A percentile compares a stretch with the other conserved stretches of the same genome.
Conservation (phyloP, 64 coral and sea anemone genomes). For the Orbicella faveolata region DNA sequence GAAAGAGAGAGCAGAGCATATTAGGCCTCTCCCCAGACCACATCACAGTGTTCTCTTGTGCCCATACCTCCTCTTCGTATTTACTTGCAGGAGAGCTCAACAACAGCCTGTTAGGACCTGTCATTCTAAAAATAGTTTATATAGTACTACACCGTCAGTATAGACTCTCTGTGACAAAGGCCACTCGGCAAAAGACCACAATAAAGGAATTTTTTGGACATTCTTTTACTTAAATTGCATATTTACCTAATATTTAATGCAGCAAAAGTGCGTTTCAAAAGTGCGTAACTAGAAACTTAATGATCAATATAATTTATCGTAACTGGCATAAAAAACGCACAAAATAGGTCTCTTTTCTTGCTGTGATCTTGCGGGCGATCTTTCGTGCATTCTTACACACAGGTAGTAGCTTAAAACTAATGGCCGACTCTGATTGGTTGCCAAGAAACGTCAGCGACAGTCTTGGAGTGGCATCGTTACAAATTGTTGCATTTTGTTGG, state of each 20-base stretch:
- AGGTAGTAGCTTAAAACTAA: neutral
- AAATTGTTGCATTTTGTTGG: neutral
- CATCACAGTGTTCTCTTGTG: too few species aligned
- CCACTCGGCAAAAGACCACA: neutral
- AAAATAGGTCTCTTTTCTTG: neutral
- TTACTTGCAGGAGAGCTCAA: too few species aligned
- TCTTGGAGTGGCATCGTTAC: neutral
- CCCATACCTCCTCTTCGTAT: too few species aligned
- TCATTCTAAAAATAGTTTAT: too few species aligned
- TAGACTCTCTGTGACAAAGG: too few species aligned
- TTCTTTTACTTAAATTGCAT: conserved; percentile 8
- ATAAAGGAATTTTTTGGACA: neutral
- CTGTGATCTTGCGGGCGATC: too few species aligned
- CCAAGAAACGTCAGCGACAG: neutral
- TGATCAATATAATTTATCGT: neutral
- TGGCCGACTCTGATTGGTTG: neutral
- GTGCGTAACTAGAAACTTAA: conserved; percentile 8
- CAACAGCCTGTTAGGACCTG: too few species aligned
- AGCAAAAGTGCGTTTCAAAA: conserved; percentile 10
- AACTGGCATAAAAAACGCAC: neutral
- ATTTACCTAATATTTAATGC: conserved; percentile 11
- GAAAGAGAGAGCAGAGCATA: too few species aligned
- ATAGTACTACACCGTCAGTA: too few species aligned
- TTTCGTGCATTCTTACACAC: too few species aligned
- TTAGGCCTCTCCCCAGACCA: too few species aligned